These are phyloP conservation scores for Mimas tiliae DNA, from an alignment of 2,888 invertebrate genomes.

Conservation along the genomic window DNA sequence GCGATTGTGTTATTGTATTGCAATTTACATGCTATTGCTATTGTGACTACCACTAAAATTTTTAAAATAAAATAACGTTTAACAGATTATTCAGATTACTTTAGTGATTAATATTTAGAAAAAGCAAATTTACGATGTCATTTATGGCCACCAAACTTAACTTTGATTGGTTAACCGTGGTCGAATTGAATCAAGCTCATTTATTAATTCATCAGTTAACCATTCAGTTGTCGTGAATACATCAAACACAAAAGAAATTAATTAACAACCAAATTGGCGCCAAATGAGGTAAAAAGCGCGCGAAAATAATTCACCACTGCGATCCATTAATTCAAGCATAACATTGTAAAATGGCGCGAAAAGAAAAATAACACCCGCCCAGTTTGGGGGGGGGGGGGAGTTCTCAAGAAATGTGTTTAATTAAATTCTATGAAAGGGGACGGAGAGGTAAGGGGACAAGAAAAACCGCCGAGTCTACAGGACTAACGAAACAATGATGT, in stretches of 20 bases:
- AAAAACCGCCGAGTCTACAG: slow-evolving; percentile 49
- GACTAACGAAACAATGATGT: slow-evolving; percentile 50
- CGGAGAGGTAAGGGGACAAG: slow-evolving; percentile 17
- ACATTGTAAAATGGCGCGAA: slow-evolving; percentile 14
- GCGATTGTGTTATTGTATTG: too few species aligned
- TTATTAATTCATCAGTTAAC: too few species aligned
- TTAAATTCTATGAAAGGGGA: slow-evolving; percentile 54
- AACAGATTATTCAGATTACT: too few species aligned
- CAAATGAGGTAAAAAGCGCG: slow-evolving; percentile 2
- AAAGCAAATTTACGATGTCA: too few species aligned
- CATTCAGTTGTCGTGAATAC: background rate
- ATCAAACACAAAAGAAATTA: background rate
- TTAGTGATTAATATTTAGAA: too few species aligned
- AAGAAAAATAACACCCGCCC: slow-evolving; percentile 24
- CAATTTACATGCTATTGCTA: too few species aligned
- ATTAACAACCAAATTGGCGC: background rate
- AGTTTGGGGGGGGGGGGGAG: slow-evolving; percentile 27
- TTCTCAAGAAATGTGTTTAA: slow-evolving; percentile 66
- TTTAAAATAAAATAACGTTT: too few species aligned
- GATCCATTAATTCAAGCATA: background rate
- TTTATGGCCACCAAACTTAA: too few species aligned
- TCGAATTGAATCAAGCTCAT: too few species aligned
- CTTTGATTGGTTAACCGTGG: too few species aligned
- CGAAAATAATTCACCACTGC: background rate
- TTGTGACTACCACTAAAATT: too few species aligned